phyloP scores from a whole-genome alignment of 2,113 vertebrate genomes.

The Albula glossodonta region DNA sequence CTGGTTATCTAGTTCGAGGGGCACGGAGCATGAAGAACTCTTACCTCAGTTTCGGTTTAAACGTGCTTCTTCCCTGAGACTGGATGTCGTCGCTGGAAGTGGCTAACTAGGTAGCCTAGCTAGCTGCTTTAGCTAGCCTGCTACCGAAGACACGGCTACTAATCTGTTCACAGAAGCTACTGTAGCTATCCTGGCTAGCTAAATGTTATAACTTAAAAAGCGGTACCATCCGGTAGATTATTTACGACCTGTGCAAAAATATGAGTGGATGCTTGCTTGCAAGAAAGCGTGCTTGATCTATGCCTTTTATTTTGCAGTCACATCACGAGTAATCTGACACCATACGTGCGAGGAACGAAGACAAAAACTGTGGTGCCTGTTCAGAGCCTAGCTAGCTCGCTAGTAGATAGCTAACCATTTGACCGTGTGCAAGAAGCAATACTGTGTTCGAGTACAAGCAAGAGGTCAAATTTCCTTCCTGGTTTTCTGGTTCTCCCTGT shows the following conservation, averaged over 20 bases:
- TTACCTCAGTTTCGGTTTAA: conserved; percentile 20
- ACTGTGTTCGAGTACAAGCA: conserved; percentile 11
- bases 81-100: background rate
- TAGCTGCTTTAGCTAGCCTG: background rate
- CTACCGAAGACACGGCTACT: background rate
- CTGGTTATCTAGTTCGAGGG: background rate
- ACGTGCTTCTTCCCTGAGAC: background rate
- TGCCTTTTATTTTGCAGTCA: background rate
- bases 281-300: background rate
- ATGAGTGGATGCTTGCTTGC: background rate
- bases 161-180: background rate
- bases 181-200: too few species aligned
- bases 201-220: background rate
- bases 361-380: background rate
- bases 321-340: background rate
- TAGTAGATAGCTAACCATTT: background rate
- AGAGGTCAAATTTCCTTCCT: conserved; percentile 38
- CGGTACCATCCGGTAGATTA: background rate
- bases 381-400: background rate
- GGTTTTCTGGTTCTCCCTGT: conserved; percentile 29
- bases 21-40: background rate
- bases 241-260: background rate
- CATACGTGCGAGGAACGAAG: background rate
- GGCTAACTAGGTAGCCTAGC: background rate
- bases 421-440: background rate